Evolutionary conservation across 92 coral and sea anemone species (phyloP).

Genomic region (Epizoanthus fatuus): DNA sequence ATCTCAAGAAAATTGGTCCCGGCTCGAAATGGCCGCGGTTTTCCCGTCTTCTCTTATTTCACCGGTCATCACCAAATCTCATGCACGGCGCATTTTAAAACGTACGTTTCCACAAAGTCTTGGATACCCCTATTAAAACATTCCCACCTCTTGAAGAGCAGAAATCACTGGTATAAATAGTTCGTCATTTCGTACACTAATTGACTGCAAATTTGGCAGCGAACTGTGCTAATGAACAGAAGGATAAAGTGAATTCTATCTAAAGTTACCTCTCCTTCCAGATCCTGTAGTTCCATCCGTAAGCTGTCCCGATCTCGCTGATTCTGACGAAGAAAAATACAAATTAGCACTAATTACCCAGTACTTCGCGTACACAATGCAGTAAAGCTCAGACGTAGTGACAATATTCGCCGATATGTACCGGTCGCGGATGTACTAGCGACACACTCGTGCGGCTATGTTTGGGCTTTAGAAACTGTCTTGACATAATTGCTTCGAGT

Average conservation of each 20-base stretch:
- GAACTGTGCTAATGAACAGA: not conserved
- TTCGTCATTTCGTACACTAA: too few relatives aligned
- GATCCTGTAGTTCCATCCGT: conserved; percentile 83
- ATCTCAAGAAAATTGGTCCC: too few relatives aligned
- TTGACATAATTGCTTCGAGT: not conserved
- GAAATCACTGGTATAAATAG: too few relatives aligned
- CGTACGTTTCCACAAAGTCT: too few relatives aligned
- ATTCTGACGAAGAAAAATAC: conserved; percentile 64
- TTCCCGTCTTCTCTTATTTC: too few relatives aligned
- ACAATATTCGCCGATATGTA: conserved; percentile 18
- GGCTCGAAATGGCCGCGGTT: too few relatives aligned
- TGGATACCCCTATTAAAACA: too few relatives aligned
- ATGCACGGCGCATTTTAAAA: too few relatives aligned
- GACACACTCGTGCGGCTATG: not conserved
- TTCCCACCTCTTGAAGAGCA: too few relatives aligned
- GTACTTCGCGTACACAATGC: not conserved
- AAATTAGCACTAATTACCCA: not conserved
- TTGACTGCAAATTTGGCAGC: too few relatives aligned
- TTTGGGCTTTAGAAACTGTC: not conserved
- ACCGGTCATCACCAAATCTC: too few relatives aligned
- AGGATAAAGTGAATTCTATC: not conserved
- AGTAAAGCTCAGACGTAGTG: not conserved
- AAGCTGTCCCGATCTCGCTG: conserved; percentile 80
- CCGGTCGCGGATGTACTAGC: conserved; percentile 19
- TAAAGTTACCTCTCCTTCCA: conserved; percentile 89